Percentiles rank a stretch among this genome's conserved stretches.
These are phyloP conservation scores for Cerastis leucographa DNA, from an alignment of 2,888 invertebrate genomes.

Conservation along the genomic window DNA sequence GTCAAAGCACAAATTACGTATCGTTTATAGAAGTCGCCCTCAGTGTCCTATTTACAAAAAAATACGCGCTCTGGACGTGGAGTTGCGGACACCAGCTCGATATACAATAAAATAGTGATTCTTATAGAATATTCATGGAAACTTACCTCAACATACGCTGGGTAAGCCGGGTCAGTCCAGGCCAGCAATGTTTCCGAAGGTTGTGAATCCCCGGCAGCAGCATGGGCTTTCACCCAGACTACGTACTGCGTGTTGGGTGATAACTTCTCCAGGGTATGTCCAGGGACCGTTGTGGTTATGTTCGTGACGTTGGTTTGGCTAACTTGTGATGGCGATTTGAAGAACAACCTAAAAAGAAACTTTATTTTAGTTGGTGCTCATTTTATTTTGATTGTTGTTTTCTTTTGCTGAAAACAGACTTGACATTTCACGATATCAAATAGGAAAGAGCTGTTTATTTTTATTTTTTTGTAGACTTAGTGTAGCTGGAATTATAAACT, in stretches of 20 bases:
- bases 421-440: not conserved
- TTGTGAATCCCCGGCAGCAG: constrained; percentile 92
- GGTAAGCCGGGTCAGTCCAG: constrained; percentile 97
- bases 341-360: constrained; percentile 90
- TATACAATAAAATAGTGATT: no score
- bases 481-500: not conserved
- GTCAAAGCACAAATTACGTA: no score
- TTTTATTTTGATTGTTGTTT: not conserved
- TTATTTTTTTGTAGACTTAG: not conserved
- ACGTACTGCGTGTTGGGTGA: constrained; percentile 96
- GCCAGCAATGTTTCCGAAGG: constrained; percentile 96
- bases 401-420: not conserved
- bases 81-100: not conserved
- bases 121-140: not conserved
- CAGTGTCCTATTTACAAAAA: not conserved
- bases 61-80: not conserved
- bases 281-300: constrained; percentile 92
- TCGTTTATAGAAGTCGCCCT: no score
- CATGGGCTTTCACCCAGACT: constrained; percentile 93
- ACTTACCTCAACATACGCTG: constrained; percentile 95
- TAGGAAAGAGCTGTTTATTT: not conserved
- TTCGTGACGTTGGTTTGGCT: constrained; percentile 91
- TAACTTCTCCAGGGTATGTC: constrained; percentile 93
- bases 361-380: not conserved
- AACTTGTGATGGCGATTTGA: constrained; percentile 91